Conservation (phyloP, 2,888 invertebrate genomes). For the Sphinx pinastri region DNA sequence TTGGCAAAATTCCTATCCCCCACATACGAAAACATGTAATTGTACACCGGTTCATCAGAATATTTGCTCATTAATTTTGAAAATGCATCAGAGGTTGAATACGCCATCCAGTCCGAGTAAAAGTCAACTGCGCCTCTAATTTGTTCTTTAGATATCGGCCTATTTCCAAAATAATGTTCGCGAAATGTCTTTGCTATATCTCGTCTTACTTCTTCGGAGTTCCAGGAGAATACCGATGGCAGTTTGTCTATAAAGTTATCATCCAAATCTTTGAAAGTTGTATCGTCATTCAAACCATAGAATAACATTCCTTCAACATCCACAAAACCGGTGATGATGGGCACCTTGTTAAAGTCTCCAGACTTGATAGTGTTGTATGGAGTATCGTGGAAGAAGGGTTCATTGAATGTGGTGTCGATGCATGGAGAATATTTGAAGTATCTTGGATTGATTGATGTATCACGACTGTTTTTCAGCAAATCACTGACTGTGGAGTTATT, state of each 20-base stretch:
- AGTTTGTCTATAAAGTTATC: constrained; percentile 61
- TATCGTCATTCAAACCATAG: constrained; percentile 59
- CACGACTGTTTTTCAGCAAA: constrained; percentile 56
- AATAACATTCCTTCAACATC: constrained; percentile 69
- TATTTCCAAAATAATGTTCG: constrained; percentile 62
- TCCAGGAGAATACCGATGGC: constrained; percentile 69
- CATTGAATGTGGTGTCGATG: constrained; percentile 57
- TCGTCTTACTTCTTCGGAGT: constrained; percentile 53
- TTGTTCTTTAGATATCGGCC: constrained; percentile 46
- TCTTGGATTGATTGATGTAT: constrained; percentile 60
- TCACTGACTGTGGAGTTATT: constrained; percentile 51
- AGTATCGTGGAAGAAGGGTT: constrained; percentile 67
- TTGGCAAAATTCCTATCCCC: constrained; percentile 69
- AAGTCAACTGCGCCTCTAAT: constrained; percentile 53
- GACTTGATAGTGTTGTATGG: constrained; percentile 67
- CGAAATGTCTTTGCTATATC: constrained; percentile 58
- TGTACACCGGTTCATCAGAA: constrained; percentile 63
- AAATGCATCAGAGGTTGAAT: constrained; percentile 59
- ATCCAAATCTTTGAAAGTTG: constrained; percentile 58
- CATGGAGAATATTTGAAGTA: constrained; percentile 75
- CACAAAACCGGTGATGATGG: constrained; percentile 64
- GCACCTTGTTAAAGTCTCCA: constrained; percentile 67
- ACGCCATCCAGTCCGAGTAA: constrained; percentile 71
- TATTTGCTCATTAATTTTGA: constrained; percentile 55
- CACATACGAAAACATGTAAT: constrained; percentile 68